Evolutionary conservation across 2,888 invertebrate genomes (phyloP).

Genomic region (Sminthurides aquaticus): DNA sequence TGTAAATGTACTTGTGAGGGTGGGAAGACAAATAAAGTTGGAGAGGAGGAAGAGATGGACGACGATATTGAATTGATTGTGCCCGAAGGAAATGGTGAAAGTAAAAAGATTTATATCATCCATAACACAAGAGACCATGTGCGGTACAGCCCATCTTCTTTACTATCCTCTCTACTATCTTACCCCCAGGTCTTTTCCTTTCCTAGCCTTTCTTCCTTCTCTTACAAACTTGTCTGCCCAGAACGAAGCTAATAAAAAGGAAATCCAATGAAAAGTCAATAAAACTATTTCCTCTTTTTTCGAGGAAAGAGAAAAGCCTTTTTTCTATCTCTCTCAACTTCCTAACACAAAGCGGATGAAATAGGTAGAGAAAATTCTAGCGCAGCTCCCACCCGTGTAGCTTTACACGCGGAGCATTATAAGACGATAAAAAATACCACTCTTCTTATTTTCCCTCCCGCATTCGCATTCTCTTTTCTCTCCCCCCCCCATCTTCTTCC

Average conservation of each 20-base stretch:
- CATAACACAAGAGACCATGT: background rate
- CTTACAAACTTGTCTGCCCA: no score
- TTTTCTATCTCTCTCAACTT: background rate
- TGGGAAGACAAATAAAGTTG: slow-evolving; percentile 18
- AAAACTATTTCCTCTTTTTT: slow-evolving; percentile 13
- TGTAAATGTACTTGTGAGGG: no score
- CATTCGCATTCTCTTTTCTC: no score
- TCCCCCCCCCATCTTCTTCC: no score
- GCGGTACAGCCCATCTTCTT: background rate
- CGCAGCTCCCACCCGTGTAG: no score
- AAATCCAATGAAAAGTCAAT: slow-evolving; percentile 21
- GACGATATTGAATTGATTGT: slow-evolving; percentile 16
- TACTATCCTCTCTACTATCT: background rate
- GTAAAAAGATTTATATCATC: background rate
- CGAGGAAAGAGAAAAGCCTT: background rate
- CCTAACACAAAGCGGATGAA: no score
- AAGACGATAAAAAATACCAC: no score
- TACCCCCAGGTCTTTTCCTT: no score
- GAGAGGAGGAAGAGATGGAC: no score
- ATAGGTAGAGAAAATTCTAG: no score
- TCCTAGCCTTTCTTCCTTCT: background rate
- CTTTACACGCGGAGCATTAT: no score
- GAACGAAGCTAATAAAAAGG: slow-evolving; percentile 15
- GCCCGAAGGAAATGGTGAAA: slow-evolving; percentile 11
- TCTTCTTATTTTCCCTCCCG: no score